Base-by-base conservation (phyloP, 1,140 invertebrate species). In the Ericerus pela region DNA sequence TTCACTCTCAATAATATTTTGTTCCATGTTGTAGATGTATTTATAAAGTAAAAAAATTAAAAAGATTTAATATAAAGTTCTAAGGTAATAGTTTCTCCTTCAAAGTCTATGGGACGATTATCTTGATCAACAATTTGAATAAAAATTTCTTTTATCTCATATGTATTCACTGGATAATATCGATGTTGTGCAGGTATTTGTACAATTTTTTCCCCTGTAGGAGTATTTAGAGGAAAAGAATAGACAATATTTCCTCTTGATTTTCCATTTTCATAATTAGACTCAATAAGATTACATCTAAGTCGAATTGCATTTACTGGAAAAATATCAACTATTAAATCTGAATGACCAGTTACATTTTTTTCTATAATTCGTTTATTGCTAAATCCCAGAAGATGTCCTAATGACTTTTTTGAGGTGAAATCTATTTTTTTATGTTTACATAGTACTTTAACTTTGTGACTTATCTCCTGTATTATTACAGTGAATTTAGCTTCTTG, bases 11-110 rank as follows among this genome's bases (percentile, higher is more conserved):
- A 41, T 41, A 16, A 41, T 41, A 41, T 41, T 41, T 41, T 41
- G 37, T 41, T 41, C 37, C 37, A 41, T 41, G 20, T 41, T 41
- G 37, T 18, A 41, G 37, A 41, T 41, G 16, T 41, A 41, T 41
- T 41, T 41, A 41, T 41, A 41, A 41, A 16, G n/a, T n/a, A 41
- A 41, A 41, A 41, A 41, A 41, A 41, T 41, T 18, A 41, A 41
- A 41, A 41, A 41, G 37, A 41, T 16, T 41, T 47, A 24, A 47
- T 14, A 47, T 47, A 22, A 47, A 47, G 18, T 22, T 10, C 18
- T 24, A 47, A 47, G 18, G 41, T 47, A 22, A 47, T 47, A 22
- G 41, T 47, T 47, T 47, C 41, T 14, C 18, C 18, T 47, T 47
- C 41, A 47, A 47, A 47, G 14, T 47, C 26, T 10, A 47, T 47